A percentile compares a stretch with the other conserved stretches of the same genome.
Evolutionary conservation across 2,888 invertebrate genomes (phyloP).

Genomic region (Miltochrista miniata): DNA sequence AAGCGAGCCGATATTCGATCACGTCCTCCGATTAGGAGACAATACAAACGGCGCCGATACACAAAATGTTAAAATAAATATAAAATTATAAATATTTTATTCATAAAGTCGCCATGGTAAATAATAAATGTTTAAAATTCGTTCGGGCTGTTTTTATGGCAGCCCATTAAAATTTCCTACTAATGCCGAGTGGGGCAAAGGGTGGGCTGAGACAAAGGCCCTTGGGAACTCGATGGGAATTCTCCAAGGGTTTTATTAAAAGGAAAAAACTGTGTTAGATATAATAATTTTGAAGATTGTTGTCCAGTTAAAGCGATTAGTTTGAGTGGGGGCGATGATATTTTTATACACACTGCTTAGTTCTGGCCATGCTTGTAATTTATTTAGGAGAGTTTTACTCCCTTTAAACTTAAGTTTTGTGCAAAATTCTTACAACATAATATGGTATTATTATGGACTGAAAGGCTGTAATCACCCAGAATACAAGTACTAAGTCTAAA

Average conservation of each 20-base stretch:
- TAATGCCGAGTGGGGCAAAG: slow-evolving; percentile 59
- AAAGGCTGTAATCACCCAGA: too few species aligned
- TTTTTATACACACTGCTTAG: not conserved
- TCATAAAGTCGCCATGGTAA: slow-evolving; percentile 40
- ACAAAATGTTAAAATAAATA: slow-evolving; percentile 27
- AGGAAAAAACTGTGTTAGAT: slow-evolving; percentile 47
- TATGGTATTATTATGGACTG: too few species aligned
- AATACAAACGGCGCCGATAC: slow-evolving; percentile 25
- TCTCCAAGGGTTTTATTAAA: slow-evolving; percentile 44
- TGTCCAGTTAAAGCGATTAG: slow-evolving; percentile 15
- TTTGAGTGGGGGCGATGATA: not conserved
- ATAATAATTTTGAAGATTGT: slow-evolving; percentile 43
- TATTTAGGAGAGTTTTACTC: too few species aligned
- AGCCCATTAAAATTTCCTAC: slow-evolving; percentile 51
- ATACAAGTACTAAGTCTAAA: too few species aligned
- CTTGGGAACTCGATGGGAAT: slow-evolving; percentile 50
- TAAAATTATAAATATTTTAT: slow-evolving; percentile 38
- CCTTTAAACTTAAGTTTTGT: too few species aligned
- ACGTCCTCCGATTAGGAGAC: slow-evolving; percentile 23
- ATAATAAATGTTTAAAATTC: slow-evolving; percentile 52
- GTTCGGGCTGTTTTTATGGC: slow-evolving; percentile 45
- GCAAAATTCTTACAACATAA: too few species aligned
- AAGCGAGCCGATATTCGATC: slow-evolving; percentile 29
- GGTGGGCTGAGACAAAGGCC: slow-evolving; percentile 52
- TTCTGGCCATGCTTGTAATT: too few species aligned